phyloP scores from a whole-genome alignment of 1,140 invertebrate species.

The Brachionus rotundiformis region DNA sequence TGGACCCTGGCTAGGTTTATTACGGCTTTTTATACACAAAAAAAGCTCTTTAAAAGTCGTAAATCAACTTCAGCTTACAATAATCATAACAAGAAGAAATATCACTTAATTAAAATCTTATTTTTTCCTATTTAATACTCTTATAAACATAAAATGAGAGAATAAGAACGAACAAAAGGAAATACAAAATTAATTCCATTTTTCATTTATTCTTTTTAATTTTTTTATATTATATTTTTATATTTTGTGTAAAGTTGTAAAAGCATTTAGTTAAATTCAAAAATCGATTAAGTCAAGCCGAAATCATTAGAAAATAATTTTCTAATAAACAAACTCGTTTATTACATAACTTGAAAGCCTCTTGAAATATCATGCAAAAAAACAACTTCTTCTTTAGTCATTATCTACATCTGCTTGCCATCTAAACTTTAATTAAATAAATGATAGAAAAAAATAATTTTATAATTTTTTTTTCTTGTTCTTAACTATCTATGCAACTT shows the following conservation, averaged over 20 bases:
- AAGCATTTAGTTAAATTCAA: slow-evolving; percentile 14
- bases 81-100: slow-evolving; percentile 6
- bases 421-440: slow-evolving; percentile 12
- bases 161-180: slow-evolving; percentile 1
- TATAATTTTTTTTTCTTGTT: background rate
- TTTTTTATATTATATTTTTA: background rate
- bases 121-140: slow-evolving; percentile 13
- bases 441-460: background rate
- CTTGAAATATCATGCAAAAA: slow-evolving; percentile 20
- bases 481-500: background rate
- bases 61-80: background rate
- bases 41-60: slow-evolving; percentile 1
- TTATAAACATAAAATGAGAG: slow-evolving; percentile 2
- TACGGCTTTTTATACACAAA: background rate
- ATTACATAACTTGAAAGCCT: background rate
- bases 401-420: slow-evolving; percentile 5
- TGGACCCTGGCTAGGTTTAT: background rate
- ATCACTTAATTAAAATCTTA: slow-evolving; percentile 44
- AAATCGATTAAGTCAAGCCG: slow-evolving; percentile 29
- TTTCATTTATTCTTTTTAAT: background rate
- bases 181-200: slow-evolving; percentile 32
- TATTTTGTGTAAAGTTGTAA: slow-evolving; percentile 25
- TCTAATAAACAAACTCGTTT: background rate
- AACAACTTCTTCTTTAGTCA: background rate
- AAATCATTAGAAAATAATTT: background rate